Conservation (phyloP, 2,888 invertebrate species). For the Brachyptera putata region DNA sequence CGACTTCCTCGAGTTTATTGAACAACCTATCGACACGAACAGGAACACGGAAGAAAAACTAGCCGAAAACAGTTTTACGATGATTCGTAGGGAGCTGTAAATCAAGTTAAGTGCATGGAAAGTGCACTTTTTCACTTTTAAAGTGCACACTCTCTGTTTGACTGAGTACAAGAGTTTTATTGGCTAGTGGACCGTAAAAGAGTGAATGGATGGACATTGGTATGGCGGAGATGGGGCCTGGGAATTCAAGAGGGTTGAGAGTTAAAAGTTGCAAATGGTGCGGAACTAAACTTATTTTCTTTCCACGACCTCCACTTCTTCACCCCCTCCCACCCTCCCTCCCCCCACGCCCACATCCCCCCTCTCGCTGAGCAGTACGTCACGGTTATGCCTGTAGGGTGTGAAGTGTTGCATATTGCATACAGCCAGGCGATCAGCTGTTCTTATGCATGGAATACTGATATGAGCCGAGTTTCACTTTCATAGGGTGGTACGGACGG, state of each 20-base stretch:
- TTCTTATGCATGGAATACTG: conserved; percentile 19
- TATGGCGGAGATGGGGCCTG: conserved; percentile 2
- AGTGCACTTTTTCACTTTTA: conserved; percentile 15
- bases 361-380: background rate
- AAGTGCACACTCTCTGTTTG: background rate
- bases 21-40: too few relatives aligned
- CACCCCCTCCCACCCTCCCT: background rate
- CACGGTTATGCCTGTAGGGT: conserved; percentile 21
- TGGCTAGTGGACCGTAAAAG: conserved; percentile 17
- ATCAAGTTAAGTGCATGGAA: conserved; percentile 12
- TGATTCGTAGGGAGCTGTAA: conserved; percentile 5
- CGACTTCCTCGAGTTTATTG: too few relatives aligned
- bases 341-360: background rate
- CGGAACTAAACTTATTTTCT: conserved; percentile 26
- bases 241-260: conserved; percentile 15
- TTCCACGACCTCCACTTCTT: background rate
- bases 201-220: conserved; percentile 27
- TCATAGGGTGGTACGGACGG: background rate
- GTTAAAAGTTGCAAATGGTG: conserved; percentile 30
- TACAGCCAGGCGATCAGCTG: conserved; percentile 15
- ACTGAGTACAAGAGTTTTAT: conserved; percentile 13
- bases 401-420: conserved; percentile 23
- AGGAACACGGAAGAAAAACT: background rate
- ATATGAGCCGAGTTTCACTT: background rate
- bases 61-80: conserved; percentile 4